Evolutionary conservation across 2,113 vertebrate genomes (phyloP).

Genomic region (Egretta garzetta): DNA sequence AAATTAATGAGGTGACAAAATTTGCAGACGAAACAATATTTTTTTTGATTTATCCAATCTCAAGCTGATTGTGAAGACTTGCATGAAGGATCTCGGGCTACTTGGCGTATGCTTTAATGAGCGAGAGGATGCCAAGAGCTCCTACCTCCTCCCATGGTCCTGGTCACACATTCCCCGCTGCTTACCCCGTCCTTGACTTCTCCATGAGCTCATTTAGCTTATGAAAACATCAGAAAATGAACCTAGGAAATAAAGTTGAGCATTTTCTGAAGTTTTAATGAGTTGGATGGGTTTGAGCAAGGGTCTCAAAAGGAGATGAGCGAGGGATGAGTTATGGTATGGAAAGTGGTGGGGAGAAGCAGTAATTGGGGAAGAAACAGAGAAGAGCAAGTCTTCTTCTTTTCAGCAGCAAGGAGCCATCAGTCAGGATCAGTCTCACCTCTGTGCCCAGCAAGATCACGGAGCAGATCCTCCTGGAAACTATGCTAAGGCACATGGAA

Average conservation of each 20-base stretch:
- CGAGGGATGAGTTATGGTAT: background rate
- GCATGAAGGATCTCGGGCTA: background rate
- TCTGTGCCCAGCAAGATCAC: too few species aligned
- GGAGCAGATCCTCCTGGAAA: too few species aligned
- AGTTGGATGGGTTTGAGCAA: background rate
- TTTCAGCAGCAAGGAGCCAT: background rate
- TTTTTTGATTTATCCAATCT: background rate
- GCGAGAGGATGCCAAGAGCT: background rate
- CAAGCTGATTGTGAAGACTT: background rate
- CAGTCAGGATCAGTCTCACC: background rate
- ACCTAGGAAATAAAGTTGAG: background rate
- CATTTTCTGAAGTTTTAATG: background rate
- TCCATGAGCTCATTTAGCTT: background rate
- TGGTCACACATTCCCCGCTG: background rate
- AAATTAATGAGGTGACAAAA: conserved; percentile 19
- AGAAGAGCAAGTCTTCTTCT: background rate
- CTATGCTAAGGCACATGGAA: too few species aligned
- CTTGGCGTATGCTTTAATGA: background rate
- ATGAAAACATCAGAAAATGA: background rate
- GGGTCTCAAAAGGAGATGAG: background rate
- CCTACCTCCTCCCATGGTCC: background rate
- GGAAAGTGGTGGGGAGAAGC: background rate
- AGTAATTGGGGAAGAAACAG: background rate
- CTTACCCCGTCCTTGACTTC: background rate
- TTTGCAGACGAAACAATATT: background rate